Percentiles rank a stretch among this genome's conserved stretches.
Evolutionary conservation across 1,140 invertebrate species (phyloP).

Genomic region (Orchestia grillus): DNA sequence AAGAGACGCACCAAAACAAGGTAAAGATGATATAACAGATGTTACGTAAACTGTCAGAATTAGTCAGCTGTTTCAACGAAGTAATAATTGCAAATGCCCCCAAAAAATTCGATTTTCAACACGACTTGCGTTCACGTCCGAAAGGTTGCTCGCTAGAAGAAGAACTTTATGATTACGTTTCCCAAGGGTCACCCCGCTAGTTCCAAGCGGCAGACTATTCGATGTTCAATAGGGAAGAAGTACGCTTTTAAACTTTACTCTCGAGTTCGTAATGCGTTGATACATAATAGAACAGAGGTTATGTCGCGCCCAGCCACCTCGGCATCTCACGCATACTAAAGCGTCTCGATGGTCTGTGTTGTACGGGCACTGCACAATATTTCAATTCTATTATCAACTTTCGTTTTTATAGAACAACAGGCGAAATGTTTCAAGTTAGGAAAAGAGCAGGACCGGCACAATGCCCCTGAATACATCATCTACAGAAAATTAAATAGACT

Average conservation of each 20-base stretch:
- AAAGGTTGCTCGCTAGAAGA: no score
- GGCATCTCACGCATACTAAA: background rate
- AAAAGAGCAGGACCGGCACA: background rate
- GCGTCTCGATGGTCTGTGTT: background rate
- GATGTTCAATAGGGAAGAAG: background rate
- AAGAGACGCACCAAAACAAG: background rate
- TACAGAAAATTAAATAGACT: background rate
- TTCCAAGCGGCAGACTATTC: background rate
- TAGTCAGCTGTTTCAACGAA: no score
- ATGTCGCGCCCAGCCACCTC: background rate
- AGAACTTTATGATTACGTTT: no score
- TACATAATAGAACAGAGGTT: background rate
- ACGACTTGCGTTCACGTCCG: no score
- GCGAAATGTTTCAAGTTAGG: background rate
- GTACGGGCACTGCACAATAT: background rate
- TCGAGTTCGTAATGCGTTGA: background rate
- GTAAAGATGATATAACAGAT: background rate
- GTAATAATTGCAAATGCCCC: no score
- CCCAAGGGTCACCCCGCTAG: background rate
- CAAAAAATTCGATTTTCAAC: no score
- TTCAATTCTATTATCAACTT: background rate
- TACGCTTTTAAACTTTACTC: background rate
- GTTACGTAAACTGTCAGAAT: no score
- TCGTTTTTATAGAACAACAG: background rate
- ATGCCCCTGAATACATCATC: background rate